phyloP scores from a whole-genome alignment of 2,113 vertebrate species.

The Tapirus terrestris region DNA sequence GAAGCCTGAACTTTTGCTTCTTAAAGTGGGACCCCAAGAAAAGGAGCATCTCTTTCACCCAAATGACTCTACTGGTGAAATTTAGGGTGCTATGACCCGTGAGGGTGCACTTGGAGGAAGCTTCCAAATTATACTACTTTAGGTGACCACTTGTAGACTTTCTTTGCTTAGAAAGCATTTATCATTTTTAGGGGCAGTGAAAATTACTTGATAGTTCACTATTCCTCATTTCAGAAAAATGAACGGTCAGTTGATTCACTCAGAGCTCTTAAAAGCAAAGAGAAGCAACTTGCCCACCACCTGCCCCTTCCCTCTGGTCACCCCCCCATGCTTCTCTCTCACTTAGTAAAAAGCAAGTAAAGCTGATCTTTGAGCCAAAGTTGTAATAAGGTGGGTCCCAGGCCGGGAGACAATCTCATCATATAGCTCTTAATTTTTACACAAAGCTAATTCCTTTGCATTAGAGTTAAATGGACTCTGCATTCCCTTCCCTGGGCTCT shows the following conservation, averaged over 20 bases:
- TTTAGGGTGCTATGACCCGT: neutral
- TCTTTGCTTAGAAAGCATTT: neutral
- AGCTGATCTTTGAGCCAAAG: neutral
- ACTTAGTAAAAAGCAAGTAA: neutral
- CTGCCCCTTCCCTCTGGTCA: neutral
- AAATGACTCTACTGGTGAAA: neutral
- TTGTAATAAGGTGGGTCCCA: neutral
- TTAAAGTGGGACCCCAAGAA: neutral
- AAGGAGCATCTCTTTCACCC: neutral
- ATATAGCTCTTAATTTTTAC: neutral
- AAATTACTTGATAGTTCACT: neutral
- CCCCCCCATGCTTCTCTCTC: neutral
- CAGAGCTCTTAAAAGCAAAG: neutral
- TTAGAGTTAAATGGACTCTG: neutral
- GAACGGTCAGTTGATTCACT: conserved; percentile 7
- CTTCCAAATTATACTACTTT: neutral
- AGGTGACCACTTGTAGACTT: neutral
- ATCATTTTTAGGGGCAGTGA: neutral
- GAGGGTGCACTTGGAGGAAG: neutral
- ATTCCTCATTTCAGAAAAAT: conserved; percentile 2
- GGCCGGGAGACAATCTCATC: neutral
- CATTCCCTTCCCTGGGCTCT: neutral
- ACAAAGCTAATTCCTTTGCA: neutral
- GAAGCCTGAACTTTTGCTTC: neutral
- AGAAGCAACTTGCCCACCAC: neutral